Conservation (phyloP, 2,113 vertebrate genomes). For the Synodontis membranacea region DNA sequence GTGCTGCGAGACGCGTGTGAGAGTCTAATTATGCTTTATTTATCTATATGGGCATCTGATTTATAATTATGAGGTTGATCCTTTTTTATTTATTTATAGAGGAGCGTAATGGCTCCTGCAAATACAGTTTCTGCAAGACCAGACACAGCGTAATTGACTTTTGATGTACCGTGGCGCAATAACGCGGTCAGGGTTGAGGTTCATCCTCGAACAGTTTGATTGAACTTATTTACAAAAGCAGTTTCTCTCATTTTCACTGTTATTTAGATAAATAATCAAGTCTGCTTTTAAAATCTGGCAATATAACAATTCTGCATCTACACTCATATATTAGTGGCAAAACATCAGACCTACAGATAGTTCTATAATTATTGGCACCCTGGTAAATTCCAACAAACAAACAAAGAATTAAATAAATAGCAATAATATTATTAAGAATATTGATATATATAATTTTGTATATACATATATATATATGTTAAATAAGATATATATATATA, state of each 20-base stretch:
- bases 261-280: not conserved
- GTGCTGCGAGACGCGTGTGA: not conserved
- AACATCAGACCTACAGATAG: not conserved
- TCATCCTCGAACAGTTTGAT: not conserved
- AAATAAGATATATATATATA: no score
- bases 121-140: not conserved
- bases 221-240: not conserved
- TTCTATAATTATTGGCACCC: not conserved
- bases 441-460: no score
- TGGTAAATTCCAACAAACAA: not conserved
- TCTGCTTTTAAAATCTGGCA: not conserved
- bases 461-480: no score
- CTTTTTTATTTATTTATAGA: not conserved
- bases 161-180: conserved; percentile 1
- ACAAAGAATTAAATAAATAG: no score
- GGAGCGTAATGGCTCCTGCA: not conserved
- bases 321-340: not conserved
- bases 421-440: no score
- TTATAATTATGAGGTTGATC: not conserved
- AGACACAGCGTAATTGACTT: not conserved
- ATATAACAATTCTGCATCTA: not conserved
- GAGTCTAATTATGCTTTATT: not conserved
- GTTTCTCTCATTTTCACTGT: not conserved
- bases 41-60: not conserved
- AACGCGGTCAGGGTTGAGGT: not conserved